These are phyloP conservation scores for Atherinosoma microstoma DNA, from an alignment of 2,797 vertebrate genomes.

Conservation along the genomic window DNA sequence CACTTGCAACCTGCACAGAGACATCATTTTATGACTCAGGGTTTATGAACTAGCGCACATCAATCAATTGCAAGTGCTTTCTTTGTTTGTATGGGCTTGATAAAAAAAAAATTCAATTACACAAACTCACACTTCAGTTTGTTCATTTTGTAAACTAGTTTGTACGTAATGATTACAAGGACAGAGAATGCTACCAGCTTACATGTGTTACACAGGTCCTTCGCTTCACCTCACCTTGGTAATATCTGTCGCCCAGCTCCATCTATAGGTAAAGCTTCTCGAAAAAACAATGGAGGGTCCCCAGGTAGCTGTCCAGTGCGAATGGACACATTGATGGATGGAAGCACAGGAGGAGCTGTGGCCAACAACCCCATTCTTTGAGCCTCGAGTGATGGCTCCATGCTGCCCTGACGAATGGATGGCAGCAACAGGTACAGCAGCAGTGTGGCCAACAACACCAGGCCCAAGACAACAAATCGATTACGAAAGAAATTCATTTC, in stretches of 20 bases:
- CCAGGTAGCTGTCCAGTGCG: constrained; percentile 85
- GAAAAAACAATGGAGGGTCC: constrained; percentile 89
- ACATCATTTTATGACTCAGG: neutral
- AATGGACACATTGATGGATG: constrained; percentile 81
- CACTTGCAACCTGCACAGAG: constrained; percentile 84
- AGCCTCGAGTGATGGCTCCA: constrained; percentile 79
- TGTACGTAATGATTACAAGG: neutral
- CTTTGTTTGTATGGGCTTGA: neutral
- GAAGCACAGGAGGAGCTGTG: constrained; percentile 62
- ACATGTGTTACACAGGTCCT: neutral
- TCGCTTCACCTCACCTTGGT: constrained; percentile 81
- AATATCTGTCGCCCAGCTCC: constrained; percentile 75
- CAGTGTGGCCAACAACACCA: constrained; percentile 87
- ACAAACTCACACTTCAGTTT: neutral
- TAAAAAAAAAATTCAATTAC: neutral
- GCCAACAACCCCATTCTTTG: constrained; percentile 76
- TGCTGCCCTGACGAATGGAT: constrained; percentile 82
- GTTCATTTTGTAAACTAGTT: constrained; percentile 6
- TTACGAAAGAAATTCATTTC: constrained; percentile 87
- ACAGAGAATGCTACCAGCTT: neutral
- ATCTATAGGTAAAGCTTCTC: constrained; percentile 86
- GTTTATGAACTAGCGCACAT: neutral
- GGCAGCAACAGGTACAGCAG: constrained; percentile 90
- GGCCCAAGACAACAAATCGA: constrained; percentile 86
- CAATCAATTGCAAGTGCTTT: neutral